Base-by-base conservation (phyloP, 53 echinoderm and acorn worm genomes). In the Apostichopus leukothele region DNA sequence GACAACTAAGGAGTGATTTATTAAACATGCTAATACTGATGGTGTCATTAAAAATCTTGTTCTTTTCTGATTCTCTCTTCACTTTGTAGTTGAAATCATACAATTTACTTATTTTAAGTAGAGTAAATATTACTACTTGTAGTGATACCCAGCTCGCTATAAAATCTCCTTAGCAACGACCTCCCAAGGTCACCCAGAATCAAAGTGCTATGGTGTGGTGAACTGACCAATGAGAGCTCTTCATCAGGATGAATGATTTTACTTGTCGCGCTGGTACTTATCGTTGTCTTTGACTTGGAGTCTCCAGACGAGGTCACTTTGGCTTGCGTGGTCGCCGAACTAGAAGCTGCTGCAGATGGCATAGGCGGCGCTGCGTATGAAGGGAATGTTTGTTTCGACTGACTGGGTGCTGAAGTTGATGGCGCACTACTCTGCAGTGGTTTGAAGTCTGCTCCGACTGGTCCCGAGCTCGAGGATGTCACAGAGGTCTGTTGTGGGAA, bases 201-300 rank as follows among this genome's bases (percentile, higher is more conserved):
- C 39, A 39, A 39, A 39, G 1, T 39, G 39, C 39, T 39, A 39
- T 39, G 39, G 39, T 39, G 39, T 39, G 3, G 39, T 39, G 39
- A 39, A 71, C 77, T 76, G 50, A 76, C 99, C 96, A 99, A 90
- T 79, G 99, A 99, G 20, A 94, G 20, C 55, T 99, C 99, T 78
- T 99, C 99, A 88, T 99, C 99, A n/a, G 99, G 99, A 79, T 96
- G 99, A 83, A 99, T 92, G 74, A 99, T 94, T 89, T 99, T 99
- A 94, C 99, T 99, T 77, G 94, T 94, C 67, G 91, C 86, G 83
- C 88, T 88, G 71, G 94, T 89, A 78, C 86, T 90, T 60, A 91
- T 90, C 26, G 92, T 93, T 75, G 91, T 90, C 66, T 77, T 89
- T 11, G 78, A 19, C 16, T 67, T 85, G 12, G 66, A 67, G 9